Evolutionary conservation across 1,140 invertebrate genomes (phyloP), one percentile per base, ranked within the genome.

Genomic region (Drosophila tropicalis): DNA sequence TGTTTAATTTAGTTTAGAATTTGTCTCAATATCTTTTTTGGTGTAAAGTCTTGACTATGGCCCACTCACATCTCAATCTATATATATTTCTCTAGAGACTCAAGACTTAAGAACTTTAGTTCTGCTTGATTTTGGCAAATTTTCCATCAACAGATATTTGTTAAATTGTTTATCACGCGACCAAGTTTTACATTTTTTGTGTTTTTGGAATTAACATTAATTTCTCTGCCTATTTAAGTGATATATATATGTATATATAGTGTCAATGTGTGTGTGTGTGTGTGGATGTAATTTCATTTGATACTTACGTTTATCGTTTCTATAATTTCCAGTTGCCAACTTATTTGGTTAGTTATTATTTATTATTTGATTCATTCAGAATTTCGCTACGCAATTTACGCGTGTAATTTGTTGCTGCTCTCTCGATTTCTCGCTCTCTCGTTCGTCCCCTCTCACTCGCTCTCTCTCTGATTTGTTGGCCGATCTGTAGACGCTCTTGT

Each of bases 331-430:
- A 41, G 62, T 65, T 65, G 56, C 40, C 56, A 51, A 51, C 17
- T 82, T 60, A 62, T 62, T 65, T 85, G 64, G 36, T 39, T 39
- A 39, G 36, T 39, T 39, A 10, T 36, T 36, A 67, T 40, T 67
- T 36, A 40, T 79, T 70, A 62, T 86, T 57, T 34, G 34, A 58
- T 36, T 86, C 83, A 86, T 86, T 87, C 84, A 86, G 58, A 81
- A 87, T 83, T 86, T 67, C 4, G 83, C 76, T 87, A 86, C 84
- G 83, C 83, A 86, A 76, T 83, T 87, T 87, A 87, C 85, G 84
- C 83, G 76, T 86, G 65, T 86, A 86, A 79, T 78, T 77, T 83
- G 71, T 69, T 55, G 72, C 56, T 86, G 75, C 57, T 67, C 69
- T 41, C 32, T 19, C 60, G 12, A 58, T 29, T 41, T 56, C 58